These are phyloP conservation scores for Phylloscopus trochiloides DNA, from an alignment of 2,113 vertebrate species.

Conservation along the genomic window DNA sequence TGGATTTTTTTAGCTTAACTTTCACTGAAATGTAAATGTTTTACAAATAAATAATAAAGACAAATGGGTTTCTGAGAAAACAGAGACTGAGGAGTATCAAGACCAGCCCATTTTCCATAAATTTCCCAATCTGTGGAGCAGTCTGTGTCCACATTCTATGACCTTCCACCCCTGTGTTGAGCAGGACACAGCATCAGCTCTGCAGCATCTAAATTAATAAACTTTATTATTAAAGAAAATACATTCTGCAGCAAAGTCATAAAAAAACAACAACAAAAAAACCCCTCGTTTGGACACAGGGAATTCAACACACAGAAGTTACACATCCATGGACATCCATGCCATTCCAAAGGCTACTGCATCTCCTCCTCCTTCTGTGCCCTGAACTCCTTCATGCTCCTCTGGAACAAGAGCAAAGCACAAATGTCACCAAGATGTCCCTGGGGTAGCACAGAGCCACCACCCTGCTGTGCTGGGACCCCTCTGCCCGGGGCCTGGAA, in stretches of 20 bases:
- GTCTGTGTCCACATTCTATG: neutral
- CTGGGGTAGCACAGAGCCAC: neutral
- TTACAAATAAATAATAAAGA: neutral
- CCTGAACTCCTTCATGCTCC: slow-evolving; percentile 77
- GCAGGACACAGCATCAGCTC: neutral
- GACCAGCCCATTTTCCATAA: neutral
- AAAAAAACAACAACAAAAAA: neutral
- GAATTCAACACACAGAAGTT: neutral
- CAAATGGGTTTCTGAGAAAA: neutral
- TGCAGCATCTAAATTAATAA: neutral
- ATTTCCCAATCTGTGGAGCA: neutral
- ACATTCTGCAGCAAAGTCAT: neutral
- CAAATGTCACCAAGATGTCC: fast-evolving
- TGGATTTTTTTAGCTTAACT: neutral
- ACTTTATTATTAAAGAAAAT: slow-evolving; percentile 12
- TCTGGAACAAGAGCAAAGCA: slow-evolving; percentile 64
- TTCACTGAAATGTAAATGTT: neutral
- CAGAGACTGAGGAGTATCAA: neutral
- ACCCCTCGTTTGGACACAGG: fast-evolving
- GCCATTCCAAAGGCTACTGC: slow-evolving; percentile 61
- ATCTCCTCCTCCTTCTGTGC: slow-evolving; percentile 73
- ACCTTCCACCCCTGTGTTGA: fast-evolving
- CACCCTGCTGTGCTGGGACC: neutral
- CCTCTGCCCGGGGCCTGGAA: neutral
- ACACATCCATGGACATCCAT: neutral